Evolutionary conservation across 2,113 vertebrate species (phyloP), one percentile per base, ranked within the genome.

Genomic region (Litocranius walleri): DNA sequence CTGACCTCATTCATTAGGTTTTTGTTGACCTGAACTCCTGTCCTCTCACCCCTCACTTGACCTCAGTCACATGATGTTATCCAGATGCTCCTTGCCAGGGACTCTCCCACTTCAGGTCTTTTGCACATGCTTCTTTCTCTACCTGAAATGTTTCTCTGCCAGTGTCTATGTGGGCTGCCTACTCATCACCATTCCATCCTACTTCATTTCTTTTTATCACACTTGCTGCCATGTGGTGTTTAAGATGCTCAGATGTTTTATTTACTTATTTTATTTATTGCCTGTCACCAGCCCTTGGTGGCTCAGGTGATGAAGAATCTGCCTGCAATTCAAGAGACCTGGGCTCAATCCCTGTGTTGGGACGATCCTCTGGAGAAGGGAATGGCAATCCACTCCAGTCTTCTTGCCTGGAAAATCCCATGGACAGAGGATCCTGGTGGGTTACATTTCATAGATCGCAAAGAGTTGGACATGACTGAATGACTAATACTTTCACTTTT

Each of bases 221-320:
- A 33, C 9, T 11, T 40, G 2, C 21, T 17, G n/a, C 23, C 54
- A 78, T 40, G 16, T 77, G 11, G 8, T 36, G 21, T 56, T 48
- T 21, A 15, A 14, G 19, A 71, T 30, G 29, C 33, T 33, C 14
- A 14, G 25, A 61, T n/a, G 29, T 40, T 33, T 27, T 8, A 54
- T 50, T 36, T n/a, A 74, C n/a, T 11, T 80, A 59, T 56, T 91
- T 54, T 82, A 25, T 45, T 67, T 77, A 92, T 23, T 95, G 56
- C 27, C 11, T 57, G 7, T 21, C 17, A 80, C 3, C 40, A 77
- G 21, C 71, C 6, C 36, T 14, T 77, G 71, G 23, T 27, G 40
- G 36, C 71, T 27, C 71, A 77, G 23, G 36, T 77, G 40, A 43
- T 77, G 40, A 77, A 77, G 40, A 27, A 25, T 43, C 71, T 77